Evolutionary conservation across 2,888 invertebrate genomes (phyloP), one percentile per base, ranked within the genome.

Genomic region (Apodemia hepburni): DNA sequence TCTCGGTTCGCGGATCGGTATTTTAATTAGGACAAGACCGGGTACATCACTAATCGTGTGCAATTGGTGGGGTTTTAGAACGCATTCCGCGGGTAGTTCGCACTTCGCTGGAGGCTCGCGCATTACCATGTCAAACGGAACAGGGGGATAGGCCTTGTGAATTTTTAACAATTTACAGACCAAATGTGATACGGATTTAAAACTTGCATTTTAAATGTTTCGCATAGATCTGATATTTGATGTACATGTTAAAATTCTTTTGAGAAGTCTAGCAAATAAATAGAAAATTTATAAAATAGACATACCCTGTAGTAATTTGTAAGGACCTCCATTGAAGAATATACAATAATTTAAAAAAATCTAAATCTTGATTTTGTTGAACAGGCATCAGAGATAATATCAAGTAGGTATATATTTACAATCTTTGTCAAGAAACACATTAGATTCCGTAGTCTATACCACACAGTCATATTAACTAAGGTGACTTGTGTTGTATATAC

Each of bases 41-140:
- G 7, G 54, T 35, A 65, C 65, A 62, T 60, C 65, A 61, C 66
- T 67, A 67, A 60, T n/a, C 54, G 54, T 12, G 83, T 83, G 84
- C 84, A 82, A 78, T 83, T 85, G 81, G 79, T 75, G 66, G 63
- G 67, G 66, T 45, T 47, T 60, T 45, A 27, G 65, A 66, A 64
- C 63, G 7, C 54, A 57, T 68, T 61, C 79, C 76, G 77, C 78
- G 75, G 73, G 79, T 79, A 74, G 78, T 77, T 64, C 67, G 64
- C 63, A 42, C 42, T 47, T 17, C 45, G 45, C 45, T 61, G 63
- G 47, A 61, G 60, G 62, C 45, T 47, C 45, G 17, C 38, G 73
- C 83, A 89, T 89, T 89, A 83, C 83, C 89, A 89, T 90, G 86
- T 87, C 89, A 89, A 89, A 89, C 86, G 85, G 70, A 69, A 70